Percentiles rank a stretch among this genome's conserved stretches.
Evolutionary conservation across 1,140 invertebrate genomes (phyloP).

Genomic region (Ditylenchus dipsaci): DNA sequence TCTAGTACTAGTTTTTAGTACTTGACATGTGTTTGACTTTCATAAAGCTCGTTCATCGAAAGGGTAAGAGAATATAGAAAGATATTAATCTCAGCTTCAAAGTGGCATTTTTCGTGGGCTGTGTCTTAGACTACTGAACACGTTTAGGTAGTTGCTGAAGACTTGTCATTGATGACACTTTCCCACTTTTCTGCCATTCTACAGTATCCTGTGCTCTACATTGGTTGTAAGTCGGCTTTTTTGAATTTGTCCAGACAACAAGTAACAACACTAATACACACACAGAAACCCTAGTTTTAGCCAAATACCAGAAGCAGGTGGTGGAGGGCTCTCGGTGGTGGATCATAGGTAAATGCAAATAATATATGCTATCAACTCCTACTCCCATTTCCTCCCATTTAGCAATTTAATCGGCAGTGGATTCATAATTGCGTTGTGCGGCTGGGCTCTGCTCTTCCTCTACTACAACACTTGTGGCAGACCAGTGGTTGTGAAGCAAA

Average conservation of each 20-base stretch:
- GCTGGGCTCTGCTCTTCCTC: constrained; percentile 21
- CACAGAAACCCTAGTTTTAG: constrained; percentile 9
- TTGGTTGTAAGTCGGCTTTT: constrained; percentile 7
- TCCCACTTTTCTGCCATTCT: constrained; percentile 26
- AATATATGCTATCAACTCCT: background rate
- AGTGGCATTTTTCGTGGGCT: background rate
- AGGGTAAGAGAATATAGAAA: no score
- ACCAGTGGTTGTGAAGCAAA: background rate
- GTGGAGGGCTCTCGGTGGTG: constrained; percentile 24
- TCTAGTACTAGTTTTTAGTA: no score
- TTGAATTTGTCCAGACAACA: no score
- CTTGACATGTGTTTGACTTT: no score
- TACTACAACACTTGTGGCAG: constrained; percentile 26
- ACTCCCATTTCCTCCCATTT: background rate
- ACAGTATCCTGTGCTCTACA: constrained; percentile 18
- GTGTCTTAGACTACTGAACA: background rate
- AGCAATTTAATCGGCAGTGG: constrained; percentile 25
- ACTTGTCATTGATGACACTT: constrained; percentile 24
- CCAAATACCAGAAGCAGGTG: constrained; percentile 16
- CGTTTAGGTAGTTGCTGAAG: constrained; percentile 18
- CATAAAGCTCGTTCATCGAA: no score
- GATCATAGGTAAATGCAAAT: constrained; percentile 18
- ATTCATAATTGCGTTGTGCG: constrained; percentile 20
- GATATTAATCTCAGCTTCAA: no score
- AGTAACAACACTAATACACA: no score